Base-by-base conservation (phyloP, 37 sponge, comb jelly and placozoan species). In the Ephydatia muelleri region DNA sequence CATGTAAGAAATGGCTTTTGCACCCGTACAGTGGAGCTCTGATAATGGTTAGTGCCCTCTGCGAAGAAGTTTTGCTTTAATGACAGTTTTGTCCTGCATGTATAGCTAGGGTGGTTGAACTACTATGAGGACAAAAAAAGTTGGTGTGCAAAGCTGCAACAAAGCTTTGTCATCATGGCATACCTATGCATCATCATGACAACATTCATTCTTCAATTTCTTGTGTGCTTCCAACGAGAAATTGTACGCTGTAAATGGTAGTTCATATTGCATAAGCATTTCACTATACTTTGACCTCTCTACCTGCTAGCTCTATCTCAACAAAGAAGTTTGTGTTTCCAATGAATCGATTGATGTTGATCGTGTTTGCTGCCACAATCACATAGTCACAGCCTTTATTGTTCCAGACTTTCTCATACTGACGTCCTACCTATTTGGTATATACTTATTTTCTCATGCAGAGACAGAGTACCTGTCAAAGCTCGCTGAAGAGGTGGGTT, bases 381-480 rank as follows among this genome's bases (percentile, higher is more conserved):
- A 85, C 75, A 85, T 92, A 37, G 28, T 95, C 79, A 90, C 88
- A 0, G 71, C 85, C 37, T 82, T 82, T 30, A 19, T 92, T n/a
- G 37, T 95, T 32, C 92, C 92, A 1, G 93, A 92, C 80, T 0
- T 90, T 0, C 88, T 95, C 64, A 83, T 92, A 5, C 22, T 92
- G 36, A 67, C 49, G 8, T 73, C 93, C 30, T 95, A 90, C 64
- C 25, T 87, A 34, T 89, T 87, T 68, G 89, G 93, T 23, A 73
- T 92, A 72, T 95, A 90, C 79, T 68, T 95, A 27, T 90, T 95
- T 79, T 83, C 93, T 32, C 82, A 76, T 77, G 85, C 43, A 3
- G 72, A 88, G 72, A 86, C 88, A 26, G 96, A 95, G 81, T 80
- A 95, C 31, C 84, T 95, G 38, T 68, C 90, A 43, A 95, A 84